Evolutionary conservation across 2,888 invertebrate genomes (phyloP).

Genomic region (Melanostoma mellinum): DNA sequence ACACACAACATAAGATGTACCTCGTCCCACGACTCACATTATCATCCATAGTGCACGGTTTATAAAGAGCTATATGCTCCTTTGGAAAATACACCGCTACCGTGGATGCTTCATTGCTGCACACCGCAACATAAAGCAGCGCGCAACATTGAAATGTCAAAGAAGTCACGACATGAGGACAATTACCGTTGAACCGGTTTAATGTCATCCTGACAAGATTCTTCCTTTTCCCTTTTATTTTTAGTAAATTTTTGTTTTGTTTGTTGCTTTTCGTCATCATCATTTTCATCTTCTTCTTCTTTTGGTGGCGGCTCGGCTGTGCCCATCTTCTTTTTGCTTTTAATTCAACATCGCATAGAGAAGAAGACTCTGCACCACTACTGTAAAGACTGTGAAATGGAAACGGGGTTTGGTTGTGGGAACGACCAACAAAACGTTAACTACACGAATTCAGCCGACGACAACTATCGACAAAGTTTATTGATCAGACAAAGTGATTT

Average conservation of each 20-base stretch:
- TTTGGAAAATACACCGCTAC: constrained; percentile 16
- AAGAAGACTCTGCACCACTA: background rate
- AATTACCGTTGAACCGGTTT: constrained; percentile 70
- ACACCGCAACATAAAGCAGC: constrained; percentile 35
- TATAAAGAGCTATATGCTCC: background rate
- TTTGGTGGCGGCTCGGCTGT: background rate
- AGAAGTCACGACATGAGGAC: constrained; percentile 70
- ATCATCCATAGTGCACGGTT: too few relatives aligned
- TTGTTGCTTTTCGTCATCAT: constrained; percentile 13
- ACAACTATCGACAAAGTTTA: constrained; percentile 56
- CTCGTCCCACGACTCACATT: too few relatives aligned
- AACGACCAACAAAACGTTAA: constrained; percentile 17
- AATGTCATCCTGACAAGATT: constrained; percentile 60
- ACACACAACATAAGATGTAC: too few relatives aligned
- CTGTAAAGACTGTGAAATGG: background rate
- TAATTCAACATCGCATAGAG: background rate
- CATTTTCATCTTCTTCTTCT: background rate
- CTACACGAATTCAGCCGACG: background rate
- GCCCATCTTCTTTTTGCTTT: constrained; percentile 6
- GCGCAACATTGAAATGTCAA: constrained; percentile 69
- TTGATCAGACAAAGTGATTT: constrained; percentile 70
- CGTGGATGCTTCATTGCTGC: constrained; percentile 9
- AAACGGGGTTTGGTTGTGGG: constrained; percentile 45
- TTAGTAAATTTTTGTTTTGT: constrained; percentile 16
- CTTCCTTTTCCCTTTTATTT: constrained; percentile 43